phyloP scores from a whole-genome alignment of 2,113 vertebrate genomes.

The Haemorhous mexicanus region DNA sequence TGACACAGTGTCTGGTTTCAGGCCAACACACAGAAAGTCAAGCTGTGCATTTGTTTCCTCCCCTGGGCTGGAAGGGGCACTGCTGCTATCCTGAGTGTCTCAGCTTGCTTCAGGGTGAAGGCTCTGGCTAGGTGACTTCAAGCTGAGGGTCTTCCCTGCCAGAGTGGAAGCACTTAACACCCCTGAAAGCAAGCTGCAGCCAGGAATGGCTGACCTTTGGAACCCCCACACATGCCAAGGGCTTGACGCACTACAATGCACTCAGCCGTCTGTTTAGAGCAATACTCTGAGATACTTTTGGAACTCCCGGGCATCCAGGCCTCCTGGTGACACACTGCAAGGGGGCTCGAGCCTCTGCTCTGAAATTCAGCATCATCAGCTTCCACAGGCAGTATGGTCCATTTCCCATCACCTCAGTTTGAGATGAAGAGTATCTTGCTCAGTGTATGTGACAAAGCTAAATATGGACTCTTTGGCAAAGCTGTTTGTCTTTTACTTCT shows the following conservation, averaged over 20 bases:
- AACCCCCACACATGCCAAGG: background rate
- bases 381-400: background rate
- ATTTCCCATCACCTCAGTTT: background rate
- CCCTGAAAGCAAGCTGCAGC: background rate
- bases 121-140: background rate
- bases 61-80: background rate
- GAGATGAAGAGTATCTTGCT: background rate
- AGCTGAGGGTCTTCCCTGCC: background rate
- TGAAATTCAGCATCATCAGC: background rate
- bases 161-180: background rate
- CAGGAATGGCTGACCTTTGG: background rate
- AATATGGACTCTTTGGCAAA: background rate
- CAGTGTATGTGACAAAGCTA: background rate
- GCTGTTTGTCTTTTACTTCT: background rate
- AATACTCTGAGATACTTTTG: background rate
- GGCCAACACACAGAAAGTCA: background rate
- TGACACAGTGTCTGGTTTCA: constrained; percentile 31
- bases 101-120: background rate
- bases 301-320: background rate
- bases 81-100: background rate
- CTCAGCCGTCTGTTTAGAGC: background rate
- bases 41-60: background rate
- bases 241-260: fast-evolving
- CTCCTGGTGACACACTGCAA: background rate
- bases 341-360: background rate